Conservation (phyloP, 2,888 invertebrate species). For the Sphaerophoria rueppellii region DNA sequence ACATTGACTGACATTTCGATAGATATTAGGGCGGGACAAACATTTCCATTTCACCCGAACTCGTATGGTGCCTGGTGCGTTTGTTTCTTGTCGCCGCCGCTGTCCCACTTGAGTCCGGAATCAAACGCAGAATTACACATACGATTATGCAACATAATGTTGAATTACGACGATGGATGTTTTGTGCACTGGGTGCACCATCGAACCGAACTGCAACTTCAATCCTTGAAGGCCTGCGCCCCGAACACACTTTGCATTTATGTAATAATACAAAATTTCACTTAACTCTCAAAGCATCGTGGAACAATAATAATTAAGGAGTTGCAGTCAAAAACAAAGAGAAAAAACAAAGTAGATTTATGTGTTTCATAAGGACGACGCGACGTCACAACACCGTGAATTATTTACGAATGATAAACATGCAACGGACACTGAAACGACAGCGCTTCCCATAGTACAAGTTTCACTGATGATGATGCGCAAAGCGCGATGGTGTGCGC, state of each 20-base stretch:
- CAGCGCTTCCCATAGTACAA: conserved; percentile 5
- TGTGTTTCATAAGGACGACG: conserved; percentile 60
- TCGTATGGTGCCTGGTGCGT: conserved; percentile 25
- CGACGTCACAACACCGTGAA: conserved; percentile 48
- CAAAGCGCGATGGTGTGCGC: not conserved
- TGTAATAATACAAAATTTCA: conserved; percentile 56
- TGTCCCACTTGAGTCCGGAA: conserved; percentile 35
- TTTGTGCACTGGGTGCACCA: conserved; percentile 12
- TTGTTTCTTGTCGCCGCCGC: conserved; percentile 47
- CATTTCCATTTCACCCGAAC: conserved; percentile 55
- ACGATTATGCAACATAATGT: conserved; percentile 51
- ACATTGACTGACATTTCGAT: conserved; percentile 70
- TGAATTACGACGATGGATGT: conserved; percentile 26
- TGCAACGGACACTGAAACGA: conserved; percentile 43
- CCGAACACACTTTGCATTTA: conserved; percentile 39
- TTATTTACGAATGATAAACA: conserved; percentile 59
- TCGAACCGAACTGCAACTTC: conserved; percentile 40
- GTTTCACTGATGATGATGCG: not conserved
- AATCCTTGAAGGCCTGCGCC: conserved; percentile 43
- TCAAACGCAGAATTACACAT: conserved; percentile 57
- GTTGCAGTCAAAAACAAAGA: conserved; percentile 26
- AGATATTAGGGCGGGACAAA: conserved; percentile 71
- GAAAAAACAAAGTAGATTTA: conserved; percentile 57
- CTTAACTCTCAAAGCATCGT: conserved; percentile 39
- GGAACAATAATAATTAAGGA: conserved; percentile 70